Percentiles rank a stretch among this genome's conserved stretches.
phyloP scores from a whole-genome alignment of 2,113 vertebrate genomes.

The cat (Felis catus) region DNA sequence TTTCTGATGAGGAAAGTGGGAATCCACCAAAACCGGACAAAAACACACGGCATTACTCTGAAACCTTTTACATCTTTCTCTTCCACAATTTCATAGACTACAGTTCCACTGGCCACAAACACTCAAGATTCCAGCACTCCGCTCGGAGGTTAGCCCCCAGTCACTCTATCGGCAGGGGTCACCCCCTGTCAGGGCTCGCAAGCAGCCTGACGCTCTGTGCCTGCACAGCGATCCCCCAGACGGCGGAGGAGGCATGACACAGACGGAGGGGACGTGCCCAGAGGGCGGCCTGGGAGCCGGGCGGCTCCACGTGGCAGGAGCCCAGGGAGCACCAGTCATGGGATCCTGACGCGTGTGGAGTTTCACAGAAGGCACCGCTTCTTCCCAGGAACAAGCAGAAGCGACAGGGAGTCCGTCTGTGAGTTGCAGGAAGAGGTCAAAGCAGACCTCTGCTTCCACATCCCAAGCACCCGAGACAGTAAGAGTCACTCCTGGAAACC shows the following conservation, averaged over 20 bases:
- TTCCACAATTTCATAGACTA: background rate
- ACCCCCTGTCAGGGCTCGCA: background rate
- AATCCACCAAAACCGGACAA: background rate
- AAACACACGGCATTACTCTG: accelerated
- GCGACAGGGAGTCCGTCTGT: background rate
- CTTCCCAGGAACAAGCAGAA: accelerated
- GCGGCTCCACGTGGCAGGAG: accelerated
- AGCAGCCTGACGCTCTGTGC: background rate
- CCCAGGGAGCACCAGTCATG: accelerated
- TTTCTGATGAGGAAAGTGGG: background rate
- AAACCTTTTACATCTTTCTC: background rate
- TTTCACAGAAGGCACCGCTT: background rate
- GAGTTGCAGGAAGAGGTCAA: background rate
- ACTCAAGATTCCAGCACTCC: accelerated
- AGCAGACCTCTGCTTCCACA: background rate
- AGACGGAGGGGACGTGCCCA: background rate
- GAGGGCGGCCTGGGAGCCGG: background rate
- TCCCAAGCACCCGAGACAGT: background rate
- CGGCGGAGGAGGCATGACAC: accelerated
- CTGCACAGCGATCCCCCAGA: accelerated
- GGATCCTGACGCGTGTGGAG: background rate
- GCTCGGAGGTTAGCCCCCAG: background rate
- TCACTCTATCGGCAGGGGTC: background rate
- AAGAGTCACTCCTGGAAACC: background rate
- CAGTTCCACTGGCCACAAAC: background rate